phyloP scores from a whole-genome alignment of 2,797 vertebrate species.

The Phoebastria nigripes region DNA sequence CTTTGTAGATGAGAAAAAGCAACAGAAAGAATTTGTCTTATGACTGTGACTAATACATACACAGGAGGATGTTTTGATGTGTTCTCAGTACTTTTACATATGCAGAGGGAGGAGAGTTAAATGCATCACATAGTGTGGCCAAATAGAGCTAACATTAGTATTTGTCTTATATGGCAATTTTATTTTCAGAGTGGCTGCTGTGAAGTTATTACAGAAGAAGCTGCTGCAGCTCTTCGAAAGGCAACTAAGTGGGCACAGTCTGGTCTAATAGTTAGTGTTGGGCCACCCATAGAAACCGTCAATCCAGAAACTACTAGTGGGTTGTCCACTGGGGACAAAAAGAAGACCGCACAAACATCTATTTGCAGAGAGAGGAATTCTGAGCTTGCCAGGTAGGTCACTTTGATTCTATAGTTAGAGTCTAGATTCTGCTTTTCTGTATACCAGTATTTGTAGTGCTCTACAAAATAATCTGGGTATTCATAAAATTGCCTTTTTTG shows the following conservation, averaged over 20 bases:
- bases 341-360: slow-evolving; percentile 94
- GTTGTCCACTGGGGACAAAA: slow-evolving; percentile 91
- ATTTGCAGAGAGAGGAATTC: slow-evolving; percentile 95
- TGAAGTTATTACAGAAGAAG: slow-evolving; percentile 96
- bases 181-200: slow-evolving; percentile 88
- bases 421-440: neutral
- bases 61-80: neutral
- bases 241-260: slow-evolving; percentile 99
- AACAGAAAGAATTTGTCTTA: neutral
- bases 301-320: slow-evolving; percentile 85
- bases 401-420: neutral
- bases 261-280: slow-evolving; percentile 94
- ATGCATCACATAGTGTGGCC: neutral
- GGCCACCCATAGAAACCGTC: slow-evolving; percentile 87
- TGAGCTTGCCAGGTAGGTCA: slow-evolving; percentile 87
- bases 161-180: neutral
- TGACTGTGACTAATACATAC: neutral
- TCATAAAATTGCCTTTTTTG: neutral
- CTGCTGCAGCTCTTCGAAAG: slow-evolving; percentile 90
- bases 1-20: neutral
- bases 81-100: neutral
- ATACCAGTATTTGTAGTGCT: accelerated
- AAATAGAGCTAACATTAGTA: neutral
- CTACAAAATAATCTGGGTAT: neutral
- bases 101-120: neutral